Conservation (phyloP, 2,113 vertebrate genomes). For the Macroglossus sobrinus region DNA sequence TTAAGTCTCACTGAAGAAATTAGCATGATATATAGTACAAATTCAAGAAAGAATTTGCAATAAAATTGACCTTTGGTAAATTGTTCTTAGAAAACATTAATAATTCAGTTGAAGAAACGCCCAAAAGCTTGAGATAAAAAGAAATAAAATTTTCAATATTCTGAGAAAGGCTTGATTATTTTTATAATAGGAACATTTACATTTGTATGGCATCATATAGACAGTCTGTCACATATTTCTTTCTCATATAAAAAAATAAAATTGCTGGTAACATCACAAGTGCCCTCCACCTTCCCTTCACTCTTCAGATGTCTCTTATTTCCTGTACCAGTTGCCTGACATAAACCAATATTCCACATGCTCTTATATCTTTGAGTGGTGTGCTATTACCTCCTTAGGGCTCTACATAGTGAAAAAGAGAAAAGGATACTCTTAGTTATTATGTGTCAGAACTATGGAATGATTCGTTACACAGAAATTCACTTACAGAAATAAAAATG, state of each 20-base stretch:
- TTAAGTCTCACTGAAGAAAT: not conserved
- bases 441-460: not conserved
- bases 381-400: not conserved
- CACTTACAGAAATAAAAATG: not conserved
- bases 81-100: constrained; percentile 1
- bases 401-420: not conserved
- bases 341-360: accelerated
- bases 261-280: not conserved
- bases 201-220: not conserved
- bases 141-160: constrained; percentile 48
- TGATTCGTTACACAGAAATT: not conserved
- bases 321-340: not conserved
- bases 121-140: not conserved
- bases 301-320: not conserved
- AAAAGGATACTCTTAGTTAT: not conserved
- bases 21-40: not conserved
- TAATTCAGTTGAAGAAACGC: constrained; percentile 41
- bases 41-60: constrained; percentile 20
- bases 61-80: constrained; percentile 2
- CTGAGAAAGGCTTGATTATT: not conserved
- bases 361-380: too few relatives aligned
- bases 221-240: not conserved
- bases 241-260: not conserved
- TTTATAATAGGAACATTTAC: not conserved
- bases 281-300: accelerated